These are phyloP conservation scores for Drosophila rubida DNA, from an alignment of 2,888 invertebrate species.

Conservation along the genomic window DNA sequence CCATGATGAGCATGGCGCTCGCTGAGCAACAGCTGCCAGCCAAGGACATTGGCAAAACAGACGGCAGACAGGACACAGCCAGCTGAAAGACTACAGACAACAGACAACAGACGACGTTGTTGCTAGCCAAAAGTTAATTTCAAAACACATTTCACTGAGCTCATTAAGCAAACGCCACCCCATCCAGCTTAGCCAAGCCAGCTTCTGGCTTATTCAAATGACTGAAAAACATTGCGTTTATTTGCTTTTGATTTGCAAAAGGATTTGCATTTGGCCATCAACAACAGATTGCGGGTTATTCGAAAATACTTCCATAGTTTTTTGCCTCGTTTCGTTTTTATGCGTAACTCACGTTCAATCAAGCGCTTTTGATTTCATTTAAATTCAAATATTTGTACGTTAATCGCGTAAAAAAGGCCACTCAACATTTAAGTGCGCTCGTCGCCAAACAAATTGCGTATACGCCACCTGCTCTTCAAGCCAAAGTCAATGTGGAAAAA, in stretches of 20 bases:
- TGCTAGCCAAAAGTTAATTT: conserved; percentile 65
- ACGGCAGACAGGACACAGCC: conserved; percentile 2
- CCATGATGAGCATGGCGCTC: conserved; percentile 59
- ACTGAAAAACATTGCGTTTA: conserved; percentile 52
- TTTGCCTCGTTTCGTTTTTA: not conserved
- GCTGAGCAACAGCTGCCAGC: conserved; percentile 64
- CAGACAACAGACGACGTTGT: conserved; percentile 7
- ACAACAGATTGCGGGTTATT: conserved; percentile 7
- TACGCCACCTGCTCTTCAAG: conserved; percentile 39
- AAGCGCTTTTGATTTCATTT: conserved; percentile 10
- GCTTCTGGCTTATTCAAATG: conserved; percentile 58
- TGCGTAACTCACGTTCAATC: not conserved
- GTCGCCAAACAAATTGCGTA: conserved; percentile 30
- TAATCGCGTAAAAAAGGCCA: conserved; percentile 26
- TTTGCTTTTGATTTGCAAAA: conserved; percentile 60
- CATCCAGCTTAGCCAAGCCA: conserved; percentile 2
- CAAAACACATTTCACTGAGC: conserved; percentile 70
- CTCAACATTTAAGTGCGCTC: conserved; percentile 10
- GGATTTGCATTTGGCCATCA: conserved; percentile 26
- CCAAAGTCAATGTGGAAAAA: conserved; percentile 18
- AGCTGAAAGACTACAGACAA: not conserved
- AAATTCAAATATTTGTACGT: conserved; percentile 5
- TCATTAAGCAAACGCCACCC: conserved; percentile 56
- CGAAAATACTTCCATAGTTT: conserved; percentile 12
- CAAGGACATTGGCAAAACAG: conserved; percentile 22